These are phyloP conservation scores for Smittia aterrima DNA, from an alignment of 2,888 invertebrate genomes.

Conservation along the genomic window DNA sequence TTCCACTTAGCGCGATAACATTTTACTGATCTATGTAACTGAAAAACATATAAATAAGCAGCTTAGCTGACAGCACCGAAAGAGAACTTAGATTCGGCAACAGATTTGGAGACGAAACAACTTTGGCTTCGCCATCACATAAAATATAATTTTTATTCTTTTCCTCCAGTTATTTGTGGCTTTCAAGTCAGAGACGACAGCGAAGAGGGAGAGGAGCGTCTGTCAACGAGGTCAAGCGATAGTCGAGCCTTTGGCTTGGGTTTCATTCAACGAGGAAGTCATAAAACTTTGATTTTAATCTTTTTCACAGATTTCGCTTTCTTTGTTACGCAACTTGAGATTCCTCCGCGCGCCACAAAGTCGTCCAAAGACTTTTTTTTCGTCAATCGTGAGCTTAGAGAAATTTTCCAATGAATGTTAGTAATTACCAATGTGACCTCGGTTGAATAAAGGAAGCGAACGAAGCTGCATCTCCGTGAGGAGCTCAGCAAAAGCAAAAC, in stretches of 20 bases:
- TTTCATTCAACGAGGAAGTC: no score
- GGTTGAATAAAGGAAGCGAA: neutral
- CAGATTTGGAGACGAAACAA: conserved; percentile 23
- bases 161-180: conserved; percentile 2
- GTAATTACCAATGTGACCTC: neutral
- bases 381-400: no score
- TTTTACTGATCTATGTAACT: conserved; percentile 36
- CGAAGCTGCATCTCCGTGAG: neutral
- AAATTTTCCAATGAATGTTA: no score
- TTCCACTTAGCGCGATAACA: conserved; percentile 28
- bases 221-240: no score
- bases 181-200: neutral
- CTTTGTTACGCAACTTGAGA: neutral
- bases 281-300: no score
- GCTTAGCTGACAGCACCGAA: conserved; percentile 32
- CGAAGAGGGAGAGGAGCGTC: neutral
- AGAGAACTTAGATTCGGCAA: conserved; percentile 36
- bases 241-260: no score
- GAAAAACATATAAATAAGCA: conserved; percentile 40
- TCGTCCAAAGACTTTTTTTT: no score
- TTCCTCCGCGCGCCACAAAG: conserved; percentile 24
- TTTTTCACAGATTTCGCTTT: neutral
- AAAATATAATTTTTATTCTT: conserved; percentile 39
- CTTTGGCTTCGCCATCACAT: conserved; percentile 24
- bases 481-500: neutral